Base-by-base conservation (phyloP, 23 tunicate genomes). In the Botrylloides violaceus region DNA sequence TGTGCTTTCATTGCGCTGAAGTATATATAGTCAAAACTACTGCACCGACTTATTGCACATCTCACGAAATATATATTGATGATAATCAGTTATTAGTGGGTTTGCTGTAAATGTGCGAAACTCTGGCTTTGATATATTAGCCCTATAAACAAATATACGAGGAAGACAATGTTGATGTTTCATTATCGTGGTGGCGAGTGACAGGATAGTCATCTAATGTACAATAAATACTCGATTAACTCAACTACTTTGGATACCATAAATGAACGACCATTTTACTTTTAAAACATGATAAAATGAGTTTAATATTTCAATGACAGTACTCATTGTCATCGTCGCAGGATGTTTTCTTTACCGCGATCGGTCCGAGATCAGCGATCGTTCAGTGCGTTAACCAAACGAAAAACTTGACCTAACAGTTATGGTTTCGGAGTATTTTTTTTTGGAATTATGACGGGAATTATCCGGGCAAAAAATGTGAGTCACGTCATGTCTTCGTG, bases 121-220 rank as follows among this genome's bases (percentile, higher is more conserved):
- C 15, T 7, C n/a, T 15, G 53, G 15, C 53, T 43, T 43, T 43
- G 53, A 43, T 43, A 43, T 15, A 7, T 15, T 15, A 15, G 9
- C 53, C 53, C 53, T 43, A 15, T 43, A 43, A 43, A 43, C 53
- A 43, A 43, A 43, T 43, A 43, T 43, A 43, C 12, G 9, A 7
- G 53, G 53, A 43, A 9, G 15, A 43, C 53, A 43, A 15, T 43
- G 53, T 43, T 43, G 53, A 43, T 15, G 53, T 43, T 43, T 43
- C 53, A 15, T 43, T 43, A 43, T 43, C 53, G 53, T 15, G 53
- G 53, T 43, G 15, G 9, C 15, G 12, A 7, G 53, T 7, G 9
- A 43, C 53, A 43, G 53, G 53, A 43, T 43, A 43, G 53, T 43
- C 53, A 43, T 43, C 53, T 43, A 43, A 43, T 43, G 53, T 7